A percentile compares a stretch with the other conserved stretches of the same genome.
These are phyloP conservation scores for Aproaerema taeniolella DNA, from an alignment of 2,888 invertebrate genomes.

Conservation along the genomic window DNA sequence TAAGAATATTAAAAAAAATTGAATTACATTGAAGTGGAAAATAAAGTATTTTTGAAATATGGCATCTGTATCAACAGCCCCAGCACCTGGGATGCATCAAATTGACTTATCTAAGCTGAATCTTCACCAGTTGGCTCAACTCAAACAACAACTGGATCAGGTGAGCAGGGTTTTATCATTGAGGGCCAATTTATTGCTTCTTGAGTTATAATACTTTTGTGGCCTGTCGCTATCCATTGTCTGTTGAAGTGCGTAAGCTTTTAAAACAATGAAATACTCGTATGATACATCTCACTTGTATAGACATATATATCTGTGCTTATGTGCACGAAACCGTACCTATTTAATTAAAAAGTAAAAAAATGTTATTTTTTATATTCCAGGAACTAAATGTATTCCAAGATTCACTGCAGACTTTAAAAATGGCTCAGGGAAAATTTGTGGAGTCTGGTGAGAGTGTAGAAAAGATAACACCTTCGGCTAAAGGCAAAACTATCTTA, in stretches of 20 bases:
- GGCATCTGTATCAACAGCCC: conserved; percentile 79
- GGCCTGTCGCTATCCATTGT: too few species aligned
- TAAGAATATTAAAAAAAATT: too few species aligned
- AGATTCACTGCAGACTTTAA: conserved; percentile 92
- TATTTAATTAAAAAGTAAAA: too few species aligned
- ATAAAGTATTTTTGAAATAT: conserved; percentile 59
- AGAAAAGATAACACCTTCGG: conserved; percentile 85
- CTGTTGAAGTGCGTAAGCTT: too few species aligned
- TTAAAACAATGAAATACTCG: too few species aligned
- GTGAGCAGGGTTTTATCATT: conserved; percentile 54
- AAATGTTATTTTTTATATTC: too few species aligned
- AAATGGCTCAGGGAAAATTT: conserved; percentile 94
- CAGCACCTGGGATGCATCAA: conserved; percentile 83
- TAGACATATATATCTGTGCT: too few species aligned
- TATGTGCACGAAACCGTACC: too few species aligned
- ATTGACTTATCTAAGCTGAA: conserved; percentile 89
- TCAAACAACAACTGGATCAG: conserved; percentile 93
- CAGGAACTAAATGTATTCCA: conserved; percentile 92
- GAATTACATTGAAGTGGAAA: too few species aligned
- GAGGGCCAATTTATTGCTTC: too few species aligned
- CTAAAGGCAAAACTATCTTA: conserved; percentile 89
- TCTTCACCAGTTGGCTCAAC: conserved; percentile 87
- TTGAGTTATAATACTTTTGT: too few species aligned
- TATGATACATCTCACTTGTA: too few species aligned
- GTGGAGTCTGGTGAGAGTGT: conserved; percentile 91